A percentile compares a stretch with the other conserved stretches of the same genome.
Evolutionary conservation across 2,888 invertebrate species (phyloP).

Genomic region (Noctua janthina): DNA sequence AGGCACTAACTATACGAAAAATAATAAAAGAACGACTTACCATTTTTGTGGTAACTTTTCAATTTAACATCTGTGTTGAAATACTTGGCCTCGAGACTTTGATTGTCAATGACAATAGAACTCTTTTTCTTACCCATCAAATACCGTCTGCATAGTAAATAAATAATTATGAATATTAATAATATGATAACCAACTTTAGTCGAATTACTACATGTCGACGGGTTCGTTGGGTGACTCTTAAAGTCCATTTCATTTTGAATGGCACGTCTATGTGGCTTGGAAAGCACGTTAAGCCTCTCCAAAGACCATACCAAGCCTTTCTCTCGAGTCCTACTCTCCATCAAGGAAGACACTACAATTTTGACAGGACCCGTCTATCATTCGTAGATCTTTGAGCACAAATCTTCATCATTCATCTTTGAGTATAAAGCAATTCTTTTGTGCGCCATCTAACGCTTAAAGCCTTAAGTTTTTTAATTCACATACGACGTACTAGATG

Average conservation of each 20-base stretch:
- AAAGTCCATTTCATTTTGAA: not conserved
- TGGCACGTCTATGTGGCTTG: not conserved
- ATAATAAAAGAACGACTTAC: conserved; percentile 7
- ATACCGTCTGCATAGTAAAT: not conserved
- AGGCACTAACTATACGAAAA: not conserved
- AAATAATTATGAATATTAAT: not conserved
- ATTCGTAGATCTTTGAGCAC: not conserved
- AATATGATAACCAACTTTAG: not conserved
- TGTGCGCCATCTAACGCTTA: too few relatives aligned
- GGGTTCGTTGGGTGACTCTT: not conserved
- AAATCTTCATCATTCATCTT: too few relatives aligned
- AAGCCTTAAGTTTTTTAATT: too few relatives aligned
- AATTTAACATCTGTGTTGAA: not conserved
- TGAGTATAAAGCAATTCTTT: too few relatives aligned
- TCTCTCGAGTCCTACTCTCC: not conserved
- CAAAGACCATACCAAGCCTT: too few relatives aligned
- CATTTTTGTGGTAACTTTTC: not conserved
- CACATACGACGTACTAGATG: too few relatives aligned
- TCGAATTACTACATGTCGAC: not conserved
- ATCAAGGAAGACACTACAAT: not conserved
- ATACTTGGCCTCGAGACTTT: not conserved
- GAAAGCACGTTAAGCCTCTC: not conserved
- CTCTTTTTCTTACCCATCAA: not conserved
- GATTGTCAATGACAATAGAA: not conserved
- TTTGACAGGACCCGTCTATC: not conserved